Evolutionary conservation across 2,113 vertebrate genomes (phyloP).

Genomic region (Coracopsis vasa): DNA sequence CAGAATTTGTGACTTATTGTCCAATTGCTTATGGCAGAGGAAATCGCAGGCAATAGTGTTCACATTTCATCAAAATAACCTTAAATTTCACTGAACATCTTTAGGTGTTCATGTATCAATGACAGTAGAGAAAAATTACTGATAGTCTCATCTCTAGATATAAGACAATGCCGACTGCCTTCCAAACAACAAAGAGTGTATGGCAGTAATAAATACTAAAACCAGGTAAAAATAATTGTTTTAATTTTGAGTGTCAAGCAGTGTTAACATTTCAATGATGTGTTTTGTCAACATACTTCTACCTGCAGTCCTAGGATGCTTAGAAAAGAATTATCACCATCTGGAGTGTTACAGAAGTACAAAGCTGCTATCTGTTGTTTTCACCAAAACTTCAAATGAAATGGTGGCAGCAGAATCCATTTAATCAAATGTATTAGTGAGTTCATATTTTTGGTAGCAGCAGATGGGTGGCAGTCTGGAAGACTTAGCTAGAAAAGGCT

Average conservation of each 20-base stretch:
- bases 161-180: neutral
- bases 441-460: slow-evolving; percentile 46
- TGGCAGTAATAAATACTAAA: neutral
- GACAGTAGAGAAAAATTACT: neutral
- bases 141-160: neutral
- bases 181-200: neutral
- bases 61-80: neutral
- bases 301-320: slow-evolving; percentile 1
- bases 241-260: neutral
- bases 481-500: slow-evolving; percentile 40
- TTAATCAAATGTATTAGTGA: slow-evolving; percentile 15
- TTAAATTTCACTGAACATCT: neutral
- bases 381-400: slow-evolving; percentile 29
- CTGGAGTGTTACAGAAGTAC: slow-evolving; percentile 20
- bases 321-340: slow-evolving; percentile 20
- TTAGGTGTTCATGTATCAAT: neutral
- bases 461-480: slow-evolving; percentile 47
- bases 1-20: neutral
- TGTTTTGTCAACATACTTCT: slow-evolving; percentile 39
- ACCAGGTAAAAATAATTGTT: neutral
- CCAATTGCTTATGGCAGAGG: neutral
- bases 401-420: neutral
- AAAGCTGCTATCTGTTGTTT: slow-evolving; percentile 33
- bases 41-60: neutral
- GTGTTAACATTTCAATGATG: slow-evolving; percentile 4